phyloP scores from a whole-genome alignment of 1,140 invertebrate species.

The Sycobia sp. region DNA sequence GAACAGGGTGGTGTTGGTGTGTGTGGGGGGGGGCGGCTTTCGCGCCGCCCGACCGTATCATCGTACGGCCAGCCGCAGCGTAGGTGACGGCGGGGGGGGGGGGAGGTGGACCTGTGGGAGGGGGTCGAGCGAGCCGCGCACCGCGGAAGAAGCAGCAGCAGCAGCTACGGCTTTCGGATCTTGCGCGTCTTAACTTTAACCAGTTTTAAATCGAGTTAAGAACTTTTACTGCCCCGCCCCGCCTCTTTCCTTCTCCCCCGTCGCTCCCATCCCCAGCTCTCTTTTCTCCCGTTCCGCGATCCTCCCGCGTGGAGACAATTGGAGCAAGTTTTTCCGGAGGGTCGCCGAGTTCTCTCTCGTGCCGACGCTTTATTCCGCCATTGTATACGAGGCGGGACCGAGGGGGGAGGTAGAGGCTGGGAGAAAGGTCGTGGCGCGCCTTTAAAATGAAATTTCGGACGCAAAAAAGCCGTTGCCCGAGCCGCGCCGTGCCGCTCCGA shows the following conservation, averaged over 20 bases:
- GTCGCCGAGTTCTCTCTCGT: too few species aligned
- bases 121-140: too few species aligned
- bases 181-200: constrained; percentile 35
- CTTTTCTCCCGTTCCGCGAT: neutral
- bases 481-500: too few species aligned
- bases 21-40: too few species aligned
- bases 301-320: constrained; percentile 34
- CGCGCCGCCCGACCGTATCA: too few species aligned
- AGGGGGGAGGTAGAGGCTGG: neutral
- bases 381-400: too few species aligned
- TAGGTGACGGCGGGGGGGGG: neutral
- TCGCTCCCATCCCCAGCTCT: neutral
- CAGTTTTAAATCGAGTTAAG: constrained; percentile 42
- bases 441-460: constrained; percentile 7
- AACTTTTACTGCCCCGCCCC: constrained; percentile 18
- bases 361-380: too few species aligned
- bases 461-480: constrained; percentile 1
- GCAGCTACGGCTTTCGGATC: constrained; percentile 16
- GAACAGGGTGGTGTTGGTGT: too few species aligned
- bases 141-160: neutral
- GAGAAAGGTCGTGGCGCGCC: neutral
- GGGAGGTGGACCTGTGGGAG: neutral
- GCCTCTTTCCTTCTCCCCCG: neutral
- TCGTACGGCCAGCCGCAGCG: too few species aligned
- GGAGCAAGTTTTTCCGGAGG: constrained; percentile 33